Evolutionary conservation across 2,113 vertebrate species (phyloP).

Genomic region (Eurystomus gularis): DNA sequence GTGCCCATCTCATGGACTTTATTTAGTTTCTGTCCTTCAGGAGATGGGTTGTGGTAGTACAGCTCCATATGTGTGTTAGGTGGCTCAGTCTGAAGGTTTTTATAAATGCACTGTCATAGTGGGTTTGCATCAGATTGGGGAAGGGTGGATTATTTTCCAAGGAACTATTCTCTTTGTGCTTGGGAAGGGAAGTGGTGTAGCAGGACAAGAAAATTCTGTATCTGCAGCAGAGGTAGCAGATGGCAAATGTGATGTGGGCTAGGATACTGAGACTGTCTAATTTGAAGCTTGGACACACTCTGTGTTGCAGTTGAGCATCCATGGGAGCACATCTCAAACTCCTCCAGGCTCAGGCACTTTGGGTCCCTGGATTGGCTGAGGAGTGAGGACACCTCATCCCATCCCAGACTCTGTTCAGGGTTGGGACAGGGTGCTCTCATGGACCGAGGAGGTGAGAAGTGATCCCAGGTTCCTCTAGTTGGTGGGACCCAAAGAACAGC

Average conservation of each 20-base stretch:
- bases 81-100: neutral
- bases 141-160: neutral
- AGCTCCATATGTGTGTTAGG: accelerated
- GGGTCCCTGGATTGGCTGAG: neutral
- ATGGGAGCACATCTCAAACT: neutral
- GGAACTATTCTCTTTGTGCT: neutral
- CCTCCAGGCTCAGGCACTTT: neutral
- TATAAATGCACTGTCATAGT: neutral
- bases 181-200: neutral
- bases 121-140: neutral
- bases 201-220: neutral
- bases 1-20: neutral
- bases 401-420: neutral
- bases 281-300: neutral
- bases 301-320: neutral
- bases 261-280: neutral
- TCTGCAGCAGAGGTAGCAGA: neutral
- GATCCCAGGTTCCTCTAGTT: neutral
- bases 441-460: neutral
- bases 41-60: neutral
- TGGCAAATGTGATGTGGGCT: neutral
- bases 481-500: neutral
- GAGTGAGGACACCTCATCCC: neutral
- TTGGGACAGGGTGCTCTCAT: accelerated
- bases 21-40: neutral